Evolutionary conservation across 2,113 vertebrate species (phyloP).

Genomic region (Natator depressus): DNA sequence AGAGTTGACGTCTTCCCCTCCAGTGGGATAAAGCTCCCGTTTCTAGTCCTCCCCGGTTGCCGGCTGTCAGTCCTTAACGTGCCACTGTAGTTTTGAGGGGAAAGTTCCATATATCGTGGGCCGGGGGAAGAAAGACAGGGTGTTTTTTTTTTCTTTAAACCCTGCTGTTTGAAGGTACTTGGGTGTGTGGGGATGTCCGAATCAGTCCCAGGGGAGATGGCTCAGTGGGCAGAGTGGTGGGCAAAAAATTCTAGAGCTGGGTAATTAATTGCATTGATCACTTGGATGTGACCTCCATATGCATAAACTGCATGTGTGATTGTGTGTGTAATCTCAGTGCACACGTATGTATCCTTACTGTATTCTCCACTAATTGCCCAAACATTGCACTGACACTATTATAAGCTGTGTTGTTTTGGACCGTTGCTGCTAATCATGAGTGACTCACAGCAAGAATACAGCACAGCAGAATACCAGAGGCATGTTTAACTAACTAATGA

Average conservation of each 20-base stretch:
- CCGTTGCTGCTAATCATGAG: neutral
- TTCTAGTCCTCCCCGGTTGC: neutral
- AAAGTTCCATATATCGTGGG: neutral
- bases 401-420: neutral
- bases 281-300: too few relatives aligned
- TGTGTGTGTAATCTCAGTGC: neutral
- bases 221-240: neutral
- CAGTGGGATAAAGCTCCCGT: neutral
- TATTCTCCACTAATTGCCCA: neutral
- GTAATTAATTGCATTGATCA: neutral
- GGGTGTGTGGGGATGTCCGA: neutral
- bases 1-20: neutral
- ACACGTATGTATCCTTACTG: neutral
- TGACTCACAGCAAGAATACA: conserved; percentile 4
- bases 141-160: neutral
- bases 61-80: neutral
- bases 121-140: neutral
- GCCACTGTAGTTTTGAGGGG: neutral
- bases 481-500: conserved; percentile 20
- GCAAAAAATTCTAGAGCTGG: neutral
- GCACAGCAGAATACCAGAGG: conserved; percentile 4
- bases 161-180: neutral
- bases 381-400: neutral
- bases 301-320: neutral
- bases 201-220: neutral